phyloP scores from a whole-genome alignment of 1,140 invertebrate species.

The Steinernema khuongi region DNA sequence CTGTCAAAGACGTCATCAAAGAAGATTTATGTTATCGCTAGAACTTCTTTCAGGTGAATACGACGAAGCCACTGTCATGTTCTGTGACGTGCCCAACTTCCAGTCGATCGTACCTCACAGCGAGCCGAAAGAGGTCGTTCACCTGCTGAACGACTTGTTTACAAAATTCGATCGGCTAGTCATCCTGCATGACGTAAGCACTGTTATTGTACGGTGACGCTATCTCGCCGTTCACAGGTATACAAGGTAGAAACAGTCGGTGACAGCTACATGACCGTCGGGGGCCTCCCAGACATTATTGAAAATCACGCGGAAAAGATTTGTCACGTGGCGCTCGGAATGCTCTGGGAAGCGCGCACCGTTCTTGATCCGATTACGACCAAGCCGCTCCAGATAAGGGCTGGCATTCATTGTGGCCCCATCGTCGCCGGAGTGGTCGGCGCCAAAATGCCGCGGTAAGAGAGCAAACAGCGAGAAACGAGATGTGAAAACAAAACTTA shows the following conservation, averaged over 20 bases:
- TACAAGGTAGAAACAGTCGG: slow-evolving; percentile 94
- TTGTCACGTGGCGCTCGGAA: slow-evolving; percentile 75
- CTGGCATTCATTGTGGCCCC: slow-evolving; percentile 54
- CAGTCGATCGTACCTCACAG: slow-evolving; percentile 53
- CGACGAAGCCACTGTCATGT: slow-evolving; percentile 54
- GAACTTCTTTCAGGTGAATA: slow-evolving; percentile 44
- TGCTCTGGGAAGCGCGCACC: slow-evolving; percentile 57
- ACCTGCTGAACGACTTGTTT: slow-evolving; percentile 89
- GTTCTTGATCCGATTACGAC: slow-evolving; percentile 51
- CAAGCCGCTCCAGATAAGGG: slow-evolving; percentile 44
- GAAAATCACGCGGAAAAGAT: slow-evolving; percentile 85
- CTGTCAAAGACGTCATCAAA: no score
- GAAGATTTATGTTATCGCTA: slow-evolving; percentile 18
- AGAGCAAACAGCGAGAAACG: neutral
- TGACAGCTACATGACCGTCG: slow-evolving; percentile 98
- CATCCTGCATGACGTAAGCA: slow-evolving; percentile 45
- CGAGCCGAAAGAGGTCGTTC: slow-evolving; percentile 69
- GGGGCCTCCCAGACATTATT: slow-evolving; percentile 86
- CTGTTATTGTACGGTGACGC: neutral
- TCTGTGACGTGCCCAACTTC: slow-evolving; percentile 50
- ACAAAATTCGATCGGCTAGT: slow-evolving; percentile 75
- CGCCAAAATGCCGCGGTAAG: slow-evolving; percentile 62
- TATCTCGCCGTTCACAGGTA: slow-evolving; percentile 25
- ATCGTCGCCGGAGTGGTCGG: slow-evolving; percentile 63
- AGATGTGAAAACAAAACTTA: slow-evolving; percentile 3